These are phyloP conservation scores for Deroplatys truncata DNA, from an alignment of 2,888 invertebrate species.

Conservation along the genomic window DNA sequence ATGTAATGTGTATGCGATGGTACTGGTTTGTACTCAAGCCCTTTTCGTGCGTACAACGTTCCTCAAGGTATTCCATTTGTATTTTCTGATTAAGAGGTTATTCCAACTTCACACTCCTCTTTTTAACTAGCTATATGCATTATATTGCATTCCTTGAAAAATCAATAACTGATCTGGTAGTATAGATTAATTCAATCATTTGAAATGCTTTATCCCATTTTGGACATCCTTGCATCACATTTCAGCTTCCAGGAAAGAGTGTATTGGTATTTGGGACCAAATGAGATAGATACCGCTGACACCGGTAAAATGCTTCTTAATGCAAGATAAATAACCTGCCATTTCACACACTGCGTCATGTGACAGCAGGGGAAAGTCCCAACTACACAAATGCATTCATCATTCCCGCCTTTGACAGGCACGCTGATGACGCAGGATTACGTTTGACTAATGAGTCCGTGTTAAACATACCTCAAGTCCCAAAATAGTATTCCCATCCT, in stretches of 20 bases:
- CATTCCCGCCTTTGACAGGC: background rate
- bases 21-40: too few species aligned
- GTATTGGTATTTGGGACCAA: too few species aligned
- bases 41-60: background rate
- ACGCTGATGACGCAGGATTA: background rate
- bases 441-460: background rate
- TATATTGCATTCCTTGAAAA: too few species aligned
- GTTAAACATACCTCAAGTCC: background rate
- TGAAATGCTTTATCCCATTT: too few species aligned
- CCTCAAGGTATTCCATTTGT: background rate
- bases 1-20: too few species aligned
- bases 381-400: background rate
- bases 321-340: background rate
- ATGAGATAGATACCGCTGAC: background rate
- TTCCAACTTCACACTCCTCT: too few species aligned
- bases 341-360: background rate
- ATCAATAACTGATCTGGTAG: too few species aligned
- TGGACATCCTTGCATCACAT: too few species aligned
- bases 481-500: too few species aligned
- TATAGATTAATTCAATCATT: too few species aligned
- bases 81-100: background rate
- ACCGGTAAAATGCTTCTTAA: background rate
- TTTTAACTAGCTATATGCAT: too few species aligned
- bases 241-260: too few species aligned
- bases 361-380: background rate